Conservation (phyloP, 2,797 vertebrate genomes). For the Sphaeramia orbicularis region DNA sequence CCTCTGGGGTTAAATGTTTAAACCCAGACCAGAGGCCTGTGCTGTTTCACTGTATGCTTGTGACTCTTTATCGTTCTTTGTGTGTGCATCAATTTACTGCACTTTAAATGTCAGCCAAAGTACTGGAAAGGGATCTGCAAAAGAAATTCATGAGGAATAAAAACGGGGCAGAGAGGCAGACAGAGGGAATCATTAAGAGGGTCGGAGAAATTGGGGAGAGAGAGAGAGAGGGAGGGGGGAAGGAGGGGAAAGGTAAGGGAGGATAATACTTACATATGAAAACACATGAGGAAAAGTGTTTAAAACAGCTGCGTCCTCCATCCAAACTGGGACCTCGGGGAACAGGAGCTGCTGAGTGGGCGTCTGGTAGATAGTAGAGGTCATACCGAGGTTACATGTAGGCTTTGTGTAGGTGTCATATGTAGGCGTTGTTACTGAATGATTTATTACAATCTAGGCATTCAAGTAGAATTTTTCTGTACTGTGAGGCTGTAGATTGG, state of each 20-base stretch:
- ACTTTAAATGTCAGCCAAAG: slow-evolving; percentile 46
- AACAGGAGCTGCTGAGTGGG: slow-evolving; percentile 73
- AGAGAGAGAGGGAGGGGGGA: background rate
- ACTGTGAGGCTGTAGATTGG: slow-evolving; percentile 13
- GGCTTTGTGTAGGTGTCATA: slow-evolving; percentile 75
- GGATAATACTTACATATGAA: slow-evolving; percentile 48
- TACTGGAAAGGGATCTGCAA: slow-evolving; percentile 59
- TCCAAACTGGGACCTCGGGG: slow-evolving; percentile 66
- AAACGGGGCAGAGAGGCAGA: slow-evolving; percentile 15
- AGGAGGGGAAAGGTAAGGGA: slow-evolving; percentile 16
- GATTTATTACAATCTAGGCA: slow-evolving; percentile 59
- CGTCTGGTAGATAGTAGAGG: slow-evolving; percentile 71
- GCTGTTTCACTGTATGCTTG: slow-evolving; percentile 10
- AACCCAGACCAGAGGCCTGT: background rate
- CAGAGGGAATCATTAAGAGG: slow-evolving; percentile 22
- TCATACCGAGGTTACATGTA: slow-evolving; percentile 68
- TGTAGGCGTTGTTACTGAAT: slow-evolving; percentile 60
- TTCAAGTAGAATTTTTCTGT: slow-evolving; percentile 47
- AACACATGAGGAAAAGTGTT: slow-evolving; percentile 67
- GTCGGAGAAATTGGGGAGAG: background rate
- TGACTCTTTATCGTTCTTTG: slow-evolving; percentile 31
- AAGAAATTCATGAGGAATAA: slow-evolving; percentile 43
- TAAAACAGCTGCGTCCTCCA: slow-evolving; percentile 70
- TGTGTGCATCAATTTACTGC: slow-evolving; percentile 35
- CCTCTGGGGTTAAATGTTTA: slow-evolving; percentile 13